phyloP scores from a whole-genome alignment of 2,113 vertebrate genomes.

The Abramis brama region DNA sequence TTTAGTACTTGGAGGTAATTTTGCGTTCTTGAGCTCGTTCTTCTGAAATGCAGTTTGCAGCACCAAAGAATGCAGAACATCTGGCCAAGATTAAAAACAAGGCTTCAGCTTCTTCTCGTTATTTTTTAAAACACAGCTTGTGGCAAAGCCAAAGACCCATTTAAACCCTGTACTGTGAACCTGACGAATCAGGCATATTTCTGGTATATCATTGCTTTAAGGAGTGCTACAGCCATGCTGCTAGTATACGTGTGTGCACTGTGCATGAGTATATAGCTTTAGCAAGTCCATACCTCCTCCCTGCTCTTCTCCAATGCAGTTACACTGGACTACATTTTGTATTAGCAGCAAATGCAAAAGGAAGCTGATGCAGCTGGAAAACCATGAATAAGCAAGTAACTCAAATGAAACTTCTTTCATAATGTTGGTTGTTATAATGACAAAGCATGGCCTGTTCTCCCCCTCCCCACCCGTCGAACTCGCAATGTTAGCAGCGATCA shows the following conservation, averaged over 20 bases:
- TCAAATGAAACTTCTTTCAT: conserved; percentile 38
- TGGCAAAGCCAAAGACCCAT: not conserved
- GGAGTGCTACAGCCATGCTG: not conserved
- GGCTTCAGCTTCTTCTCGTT: conserved; percentile 18
- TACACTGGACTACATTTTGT: conserved; percentile 19
- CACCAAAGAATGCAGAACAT: conserved; percentile 46
- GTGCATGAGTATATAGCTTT: conserved; percentile 16
- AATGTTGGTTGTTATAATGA: conserved; percentile 32
- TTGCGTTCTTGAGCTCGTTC: conserved; percentile 1
- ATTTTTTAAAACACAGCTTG: conserved; percentile 22
- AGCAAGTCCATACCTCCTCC: not conserved
- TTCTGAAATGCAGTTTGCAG: conserved; percentile 39
- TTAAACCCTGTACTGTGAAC: not conserved
- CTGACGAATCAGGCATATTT: not conserved
- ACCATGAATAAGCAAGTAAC: conserved; percentile 25
- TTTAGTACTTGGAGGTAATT: conserved; percentile 8
- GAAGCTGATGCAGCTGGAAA: conserved; percentile 29
- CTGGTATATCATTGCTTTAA: not conserved
- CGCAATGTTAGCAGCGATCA: not conserved
- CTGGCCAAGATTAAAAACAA: conserved; percentile 49
- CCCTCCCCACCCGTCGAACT: not conserved
- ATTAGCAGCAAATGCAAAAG: conserved; percentile 15
- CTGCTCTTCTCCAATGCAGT: not conserved
- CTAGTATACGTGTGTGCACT: not conserved
- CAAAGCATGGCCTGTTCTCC: conserved; percentile 28